A percentile compares a stretch with the other conserved stretches of the same genome.
Conservation (phyloP, 2,113 vertebrate species). For the Urocynchramus pylzowi region DNA sequence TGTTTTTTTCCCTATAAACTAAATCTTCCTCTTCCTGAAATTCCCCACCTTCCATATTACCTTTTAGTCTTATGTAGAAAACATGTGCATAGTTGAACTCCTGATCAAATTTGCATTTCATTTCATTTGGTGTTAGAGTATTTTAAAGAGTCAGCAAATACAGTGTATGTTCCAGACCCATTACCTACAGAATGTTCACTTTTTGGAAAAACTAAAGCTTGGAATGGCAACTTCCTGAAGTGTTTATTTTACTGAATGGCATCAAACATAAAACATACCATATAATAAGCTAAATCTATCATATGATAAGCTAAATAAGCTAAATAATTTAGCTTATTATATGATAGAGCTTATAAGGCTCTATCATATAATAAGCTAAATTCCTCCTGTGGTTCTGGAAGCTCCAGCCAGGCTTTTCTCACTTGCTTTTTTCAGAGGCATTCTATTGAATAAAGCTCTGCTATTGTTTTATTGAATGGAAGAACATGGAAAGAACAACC, state of each 20-base stretch:
- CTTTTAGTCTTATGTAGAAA: not conserved
- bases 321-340: too few relatives aligned
- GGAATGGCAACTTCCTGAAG: not conserved
- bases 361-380: not conserved
- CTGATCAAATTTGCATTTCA: not conserved
- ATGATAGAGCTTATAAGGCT: too few relatives aligned
- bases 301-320: not conserved
- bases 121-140: not conserved
- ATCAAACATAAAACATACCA: not conserved
- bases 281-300: not conserved
- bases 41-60: not conserved
- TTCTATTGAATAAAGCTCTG: not conserved
- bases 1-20: not conserved
- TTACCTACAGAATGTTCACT: not conserved
- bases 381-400: not conserved
- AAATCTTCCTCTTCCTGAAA: not conserved
- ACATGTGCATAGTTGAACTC: not conserved
- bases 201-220: not conserved
- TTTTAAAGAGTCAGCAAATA: not conserved
- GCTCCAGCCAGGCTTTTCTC: not conserved
- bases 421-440: not conserved
- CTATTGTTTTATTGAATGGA: constrained; percentile 1
- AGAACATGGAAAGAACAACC: not conserved
- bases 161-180: not conserved
- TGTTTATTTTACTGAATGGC: not conserved